Percentiles rank a stretch among this genome's conserved stretches.
Evolutionary conservation across 2,888 invertebrate genomes (phyloP).

Genomic region (Lasioglossum calceatum): DNA sequence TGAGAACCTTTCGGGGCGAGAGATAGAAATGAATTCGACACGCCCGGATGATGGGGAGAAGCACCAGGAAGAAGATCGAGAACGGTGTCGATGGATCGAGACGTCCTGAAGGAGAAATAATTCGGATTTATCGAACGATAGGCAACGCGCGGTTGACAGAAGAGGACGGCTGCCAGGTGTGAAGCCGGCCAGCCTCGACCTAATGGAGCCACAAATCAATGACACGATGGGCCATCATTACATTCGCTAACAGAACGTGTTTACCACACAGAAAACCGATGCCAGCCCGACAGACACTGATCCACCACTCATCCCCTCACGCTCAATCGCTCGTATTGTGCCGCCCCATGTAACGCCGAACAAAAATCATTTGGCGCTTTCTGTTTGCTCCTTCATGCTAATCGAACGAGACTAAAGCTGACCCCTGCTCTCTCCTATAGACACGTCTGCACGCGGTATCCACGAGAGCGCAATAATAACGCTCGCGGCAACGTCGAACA

Average conservation of each 20-base stretch:
- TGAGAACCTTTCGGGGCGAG: neutral
- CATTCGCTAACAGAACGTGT: constrained; percentile 81
- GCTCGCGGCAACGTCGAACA: constrained; percentile 9
- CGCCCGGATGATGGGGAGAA: neutral
- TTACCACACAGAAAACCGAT: constrained; percentile 80
- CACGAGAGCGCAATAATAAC: constrained; percentile 5
- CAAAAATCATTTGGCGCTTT: constrained; percentile 75
- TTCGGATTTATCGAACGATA: constrained; percentile 78
- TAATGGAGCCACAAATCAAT: constrained; percentile 84
- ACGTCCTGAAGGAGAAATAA: constrained; percentile 71
- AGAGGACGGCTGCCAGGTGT: constrained; percentile 73
- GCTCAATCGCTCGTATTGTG: constrained; percentile 79
- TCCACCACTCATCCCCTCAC: constrained; percentile 79
- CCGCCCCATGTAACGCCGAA: constrained; percentile 49
- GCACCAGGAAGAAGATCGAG: neutral
- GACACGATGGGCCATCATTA: constrained; percentile 81
- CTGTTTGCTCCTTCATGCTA: constrained; percentile 65
- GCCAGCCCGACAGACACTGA: constrained; percentile 72
- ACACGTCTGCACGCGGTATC: neutral
- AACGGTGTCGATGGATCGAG: constrained; percentile 14
- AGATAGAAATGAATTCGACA: constrained; percentile 10
- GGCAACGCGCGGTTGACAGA: constrained; percentile 50
- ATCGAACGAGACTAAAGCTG: constrained; percentile 63
- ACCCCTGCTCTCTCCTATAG: constrained; percentile 26
- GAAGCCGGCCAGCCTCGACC: constrained; percentile 79